Evolutionary conservation across 2,888 invertebrate species (phyloP).

Genomic region (Brachynemurus nebulosus): DNA sequence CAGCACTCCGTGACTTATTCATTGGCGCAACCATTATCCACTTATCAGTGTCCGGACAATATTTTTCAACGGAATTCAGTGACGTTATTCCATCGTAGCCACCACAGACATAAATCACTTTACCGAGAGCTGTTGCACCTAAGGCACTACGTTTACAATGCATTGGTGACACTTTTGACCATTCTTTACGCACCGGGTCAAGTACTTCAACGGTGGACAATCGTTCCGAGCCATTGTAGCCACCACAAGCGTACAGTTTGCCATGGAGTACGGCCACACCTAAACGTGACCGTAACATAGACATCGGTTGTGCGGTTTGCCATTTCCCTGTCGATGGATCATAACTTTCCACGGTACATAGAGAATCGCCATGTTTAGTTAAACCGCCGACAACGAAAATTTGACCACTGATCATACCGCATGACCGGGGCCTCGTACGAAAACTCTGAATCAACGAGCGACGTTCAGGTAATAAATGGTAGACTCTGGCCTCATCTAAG

Average conservation of each 20-base stretch:
- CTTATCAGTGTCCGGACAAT: constrained; percentile 54
- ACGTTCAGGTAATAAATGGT: constrained; percentile 75
- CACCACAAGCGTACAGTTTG: constrained; percentile 65
- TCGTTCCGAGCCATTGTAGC: constrained; percentile 73
- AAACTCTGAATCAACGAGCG: constrained; percentile 62
- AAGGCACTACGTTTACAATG: constrained; percentile 67
- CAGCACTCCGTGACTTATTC: constrained; percentile 43
- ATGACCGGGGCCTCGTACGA: constrained; percentile 59
- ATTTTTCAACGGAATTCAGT: constrained; percentile 68
- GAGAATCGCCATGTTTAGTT: constrained; percentile 66
- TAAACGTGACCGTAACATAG: constrained; percentile 66
- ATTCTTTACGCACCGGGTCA: constrained; percentile 54
- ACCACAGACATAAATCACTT: constrained; percentile 69
- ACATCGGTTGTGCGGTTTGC: constrained; percentile 70
- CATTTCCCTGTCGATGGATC: constrained; percentile 58
- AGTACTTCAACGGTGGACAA: constrained; percentile 75
- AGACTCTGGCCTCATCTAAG: constrained; percentile 77
- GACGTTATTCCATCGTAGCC: constrained; percentile 78
- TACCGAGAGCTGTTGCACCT: constrained; percentile 66
- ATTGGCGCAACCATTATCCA: constrained; percentile 63
- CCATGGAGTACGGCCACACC: constrained; percentile 74
- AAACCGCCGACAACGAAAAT: constrained; percentile 80
- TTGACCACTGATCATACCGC: constrained; percentile 58
- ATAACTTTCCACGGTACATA: constrained; percentile 73
- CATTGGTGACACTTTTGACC: constrained; percentile 69